These are phyloP conservation scores for Melospiza georgiana DNA, from an alignment of 2,113 vertebrate genomes.

Conservation along the genomic window DNA sequence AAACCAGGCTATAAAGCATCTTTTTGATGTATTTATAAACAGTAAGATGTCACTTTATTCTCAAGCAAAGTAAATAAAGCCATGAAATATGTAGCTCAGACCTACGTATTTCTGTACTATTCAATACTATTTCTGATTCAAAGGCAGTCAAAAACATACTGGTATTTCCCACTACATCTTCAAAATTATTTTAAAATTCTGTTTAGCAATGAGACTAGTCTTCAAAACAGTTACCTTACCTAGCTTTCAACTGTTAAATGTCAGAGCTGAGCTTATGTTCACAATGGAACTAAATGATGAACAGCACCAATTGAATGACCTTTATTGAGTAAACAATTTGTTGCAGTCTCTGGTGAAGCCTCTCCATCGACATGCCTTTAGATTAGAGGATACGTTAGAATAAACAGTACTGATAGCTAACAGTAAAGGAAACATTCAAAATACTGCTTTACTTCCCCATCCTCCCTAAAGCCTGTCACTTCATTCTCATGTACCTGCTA, in stretches of 20 bases:
- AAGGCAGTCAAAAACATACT: not conserved
- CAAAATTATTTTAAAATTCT: not conserved
- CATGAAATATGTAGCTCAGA: not conserved
- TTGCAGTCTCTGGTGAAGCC: constrained; percentile 35
- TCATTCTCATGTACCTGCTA: not conserved
- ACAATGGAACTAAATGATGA: constrained; percentile 17
- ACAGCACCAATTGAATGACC: constrained; percentile 21
- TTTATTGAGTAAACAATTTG: constrained; percentile 53
- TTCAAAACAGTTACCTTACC: not conserved
- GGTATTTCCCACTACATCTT: constrained; percentile 14
- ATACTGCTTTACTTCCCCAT: not conserved
- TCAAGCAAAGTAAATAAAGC: constrained; percentile 54
- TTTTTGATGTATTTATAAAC: constrained; percentile 16
- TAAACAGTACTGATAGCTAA: not conserved
- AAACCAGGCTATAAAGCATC: not conserved
- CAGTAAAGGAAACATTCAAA: constrained; percentile 3
- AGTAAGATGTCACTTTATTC: constrained; percentile 40
- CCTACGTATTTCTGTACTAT: not conserved
- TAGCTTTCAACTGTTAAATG: constrained; percentile 33
- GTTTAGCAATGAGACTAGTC: constrained; percentile 10
- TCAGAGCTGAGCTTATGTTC: constrained; percentile 26
- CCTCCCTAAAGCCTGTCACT: not conserved
- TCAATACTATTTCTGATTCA: too few species aligned
- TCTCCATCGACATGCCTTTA: constrained; percentile 30
- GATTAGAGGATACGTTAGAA: not conserved